Evolutionary conservation across 1,140 invertebrate genomes (phyloP).

Genomic region (Drosophila bocqueti): DNA sequence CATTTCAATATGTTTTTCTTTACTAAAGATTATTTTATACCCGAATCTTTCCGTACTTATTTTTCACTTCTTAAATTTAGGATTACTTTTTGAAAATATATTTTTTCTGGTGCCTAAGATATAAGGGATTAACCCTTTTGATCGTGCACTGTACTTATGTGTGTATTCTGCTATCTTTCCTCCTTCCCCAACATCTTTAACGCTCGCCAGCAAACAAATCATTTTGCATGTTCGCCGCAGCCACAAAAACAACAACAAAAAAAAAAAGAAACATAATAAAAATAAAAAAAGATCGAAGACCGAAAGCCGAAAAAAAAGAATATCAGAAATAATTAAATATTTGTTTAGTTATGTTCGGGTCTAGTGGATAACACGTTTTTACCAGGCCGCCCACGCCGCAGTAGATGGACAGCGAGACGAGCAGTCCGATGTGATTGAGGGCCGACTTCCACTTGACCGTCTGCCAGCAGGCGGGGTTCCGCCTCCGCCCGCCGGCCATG

Average conservation of each 20-base stretch:
- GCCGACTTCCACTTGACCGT: slow-evolving; percentile 86
- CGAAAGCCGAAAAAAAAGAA: background rate
- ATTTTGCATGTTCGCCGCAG: slow-evolving; percentile 42
- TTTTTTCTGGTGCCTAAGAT: background rate
- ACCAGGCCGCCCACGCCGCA: slow-evolving; percentile 91
- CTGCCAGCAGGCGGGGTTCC: slow-evolving; percentile 67
- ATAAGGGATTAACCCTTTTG: background rate
- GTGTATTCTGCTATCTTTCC: slow-evolving; percentile 11
- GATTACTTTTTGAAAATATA: background rate
- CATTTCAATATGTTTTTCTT: background rate
- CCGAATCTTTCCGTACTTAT: background rate
- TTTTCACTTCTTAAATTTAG: background rate
- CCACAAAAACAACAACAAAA: background rate
- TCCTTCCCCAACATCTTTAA: slow-evolving; percentile 10
- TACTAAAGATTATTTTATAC: background rate
- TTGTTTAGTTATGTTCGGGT: slow-evolving; percentile 38
- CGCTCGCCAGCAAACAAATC: slow-evolving; percentile 31
- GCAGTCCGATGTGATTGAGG: slow-evolving; percentile 89
- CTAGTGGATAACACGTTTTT: slow-evolving; percentile 80
- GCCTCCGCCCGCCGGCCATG: slow-evolving; percentile 30
- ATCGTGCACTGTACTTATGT: slow-evolving; percentile 36
- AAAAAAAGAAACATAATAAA: slow-evolving; percentile 1
- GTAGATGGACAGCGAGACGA: slow-evolving; percentile 90
- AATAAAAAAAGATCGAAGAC: slow-evolving; percentile 16
- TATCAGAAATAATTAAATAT: slow-evolving; percentile 42